Evolutionary conservation across 2,797 vertebrate species (phyloP), one percentile per base, ranked within the genome.

Genomic region (Huso huso): DNA sequence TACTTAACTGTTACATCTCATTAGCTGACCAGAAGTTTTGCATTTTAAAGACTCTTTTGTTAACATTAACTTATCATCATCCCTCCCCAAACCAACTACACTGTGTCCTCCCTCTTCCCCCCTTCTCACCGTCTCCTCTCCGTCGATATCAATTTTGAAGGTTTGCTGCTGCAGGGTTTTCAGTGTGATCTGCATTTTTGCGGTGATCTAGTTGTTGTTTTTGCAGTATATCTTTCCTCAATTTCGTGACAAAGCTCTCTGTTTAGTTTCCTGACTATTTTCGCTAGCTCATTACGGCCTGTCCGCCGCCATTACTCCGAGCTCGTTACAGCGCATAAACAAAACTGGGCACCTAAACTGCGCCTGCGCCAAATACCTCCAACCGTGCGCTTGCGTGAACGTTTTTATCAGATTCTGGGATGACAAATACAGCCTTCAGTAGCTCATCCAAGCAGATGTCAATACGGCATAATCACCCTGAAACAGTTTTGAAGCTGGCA

Each of bases 81-180:
- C 82, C 78, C 74, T 63, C 67, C 76, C 76, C 23, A 37, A 37
- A 76, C 74, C 77, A 75, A 73, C 73, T 69, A 11, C 53, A 69
- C 52, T 61, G 50, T 61, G 49, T 66, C 52, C 63, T 66, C 52
- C 63, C 50, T n/a, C 48, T 50, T 49, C 63, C n/a, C 63, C 63
- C 63, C 49, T 51, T 51, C 63, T 66, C 55, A 89, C 88, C 84
- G 86, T 89, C 79, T 86, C 82, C 67, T 85, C 84, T 0, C 80
- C 77, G 72, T 84, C 85, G 66, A 89, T 87, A 70, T 89, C 87
- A 73, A 90, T 88, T 63, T 83, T 84, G 80, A 90, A 90, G 66
- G 88, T 89, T 73, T 89, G 88, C 77, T 90, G 88, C 79, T 89
- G 88, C 65, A 90, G 85, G 59, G 87, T 90, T 72, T 90, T 90